Evolutionary conservation across 1,140 invertebrate species (phyloP), one percentile per base, ranked within the genome.

Genomic region (Drosophila arawakana): DNA sequence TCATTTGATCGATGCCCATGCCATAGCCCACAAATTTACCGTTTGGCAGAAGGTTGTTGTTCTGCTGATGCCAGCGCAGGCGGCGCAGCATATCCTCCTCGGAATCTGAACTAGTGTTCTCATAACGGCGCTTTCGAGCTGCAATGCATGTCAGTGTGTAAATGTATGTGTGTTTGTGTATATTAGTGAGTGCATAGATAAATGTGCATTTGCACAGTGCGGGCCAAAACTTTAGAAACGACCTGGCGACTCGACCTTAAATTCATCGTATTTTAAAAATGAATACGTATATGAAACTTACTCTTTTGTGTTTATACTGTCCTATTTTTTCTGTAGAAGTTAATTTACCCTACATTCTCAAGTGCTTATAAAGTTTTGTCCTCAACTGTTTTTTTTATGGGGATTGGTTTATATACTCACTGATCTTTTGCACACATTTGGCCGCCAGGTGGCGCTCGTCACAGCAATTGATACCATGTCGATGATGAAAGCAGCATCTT

Each of bases 51-150:
- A 74, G 62, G 37, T 80, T 76, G 58, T 78, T 80, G 39, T 77
- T 77, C 55, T 90, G 89, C 60, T 92, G 91, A 80, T 92, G 92
- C 61, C 90, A 94, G 55, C 94, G 93, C 76, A 95, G 91, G 67
- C 95, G 91, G 58, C 95, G 93, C 74, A 95, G 91, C n/a, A 95
- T 95, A 91, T 96, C 96, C 79, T 96, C 96, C 84, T 97, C 96
- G 34, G 95, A 96, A 92, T 96, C 95, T 25, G 95, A 96, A 57
- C 95, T 96, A 8, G 94, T 95, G 76, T 96, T 95, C 39, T 92
- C 89, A 58, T 91, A 92, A 37, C 86, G 90, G 5, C 91, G 78
- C 59, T 92, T 92, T 9, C 92, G 83, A 9, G 90, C 91, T 92
- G 25, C 18, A 76, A 41, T 8, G n/a, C 35, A 10, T 13, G 69